Base-by-base conservation (phyloP, 2,888 invertebrate genomes). In the Lepidocyrtoides sp. region DNA sequence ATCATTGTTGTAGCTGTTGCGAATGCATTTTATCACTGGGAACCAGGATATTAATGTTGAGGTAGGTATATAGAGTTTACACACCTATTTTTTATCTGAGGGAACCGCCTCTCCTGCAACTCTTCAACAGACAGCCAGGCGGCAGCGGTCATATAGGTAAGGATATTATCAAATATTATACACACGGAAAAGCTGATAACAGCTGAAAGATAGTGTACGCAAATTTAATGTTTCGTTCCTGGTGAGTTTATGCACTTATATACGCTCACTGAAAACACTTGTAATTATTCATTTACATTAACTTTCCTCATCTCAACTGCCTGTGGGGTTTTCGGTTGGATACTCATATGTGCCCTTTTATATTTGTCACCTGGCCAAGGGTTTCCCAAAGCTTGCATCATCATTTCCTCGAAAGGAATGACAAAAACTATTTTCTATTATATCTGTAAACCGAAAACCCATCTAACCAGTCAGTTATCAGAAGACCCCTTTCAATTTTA, bases 11-110 rank as follows among this genome's bases (percentile, higher is more conserved):
- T 66, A 2, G 12, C 4, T 17, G n/a, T 23, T 60, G 26, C n/a
- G 32, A n/a, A 10, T 66, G 48, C 75, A 14, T 69, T 69, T 32
- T 69, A 69, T 17, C 29, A 85, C n/a, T 79, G 63, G 79, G 51
- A 87, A 79, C 77, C 36, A 75, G 85, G 12, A 84, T 79, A 32
- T 36, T 29, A 81, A 69, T 81, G 81, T 88, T 88, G 88, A 88
- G 88, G 88, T 81, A 88, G 88, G 88, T 54, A 81, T 26, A 51
- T 29, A 2, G 8, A 8, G 29, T 17, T n/a, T 51, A 51, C 87
- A 48, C 77, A 26, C 23, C 36, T 63, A 66, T 51, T 66, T 63
- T 86, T 77, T 69, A n/a, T 66, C 87, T 87, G 14, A n/a, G 69
- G 79, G 79, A 88, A 72, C 69, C 88, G 69, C 81, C 81, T 57